Percentiles rank a stretch among this genome's conserved stretches.
Evolutionary conservation across 2,888 invertebrate genomes (phyloP).

Genomic region (Euplagia quadripunctaria): DNA sequence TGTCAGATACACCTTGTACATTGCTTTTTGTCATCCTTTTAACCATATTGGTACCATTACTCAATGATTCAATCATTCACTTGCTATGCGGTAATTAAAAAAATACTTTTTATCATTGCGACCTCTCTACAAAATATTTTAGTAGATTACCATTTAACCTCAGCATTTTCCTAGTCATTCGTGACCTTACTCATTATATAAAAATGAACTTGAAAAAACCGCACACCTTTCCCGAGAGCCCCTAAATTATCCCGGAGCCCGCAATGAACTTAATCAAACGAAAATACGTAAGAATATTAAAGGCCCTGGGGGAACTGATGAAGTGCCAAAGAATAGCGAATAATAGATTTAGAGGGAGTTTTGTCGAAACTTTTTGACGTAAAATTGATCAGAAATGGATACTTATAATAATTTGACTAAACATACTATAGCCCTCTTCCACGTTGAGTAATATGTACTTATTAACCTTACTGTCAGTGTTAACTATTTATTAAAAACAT

Average conservation of each 20-base stretch:
- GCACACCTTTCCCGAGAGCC: slow-evolving; percentile 12
- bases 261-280: slow-evolving; percentile 25
- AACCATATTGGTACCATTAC: too few species aligned
- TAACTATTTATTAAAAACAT: too few species aligned
- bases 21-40: too few species aligned
- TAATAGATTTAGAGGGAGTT: neutral
- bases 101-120: neutral
- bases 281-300: slow-evolving; percentile 18
- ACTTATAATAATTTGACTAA: neutral
- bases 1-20: too few species aligned
- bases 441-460: too few species aligned
- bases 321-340: neutral
- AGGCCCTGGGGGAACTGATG: slow-evolving; percentile 6
- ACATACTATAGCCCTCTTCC: too few species aligned
- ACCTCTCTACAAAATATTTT: neutral
- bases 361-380: neutral
- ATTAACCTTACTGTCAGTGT: too few species aligned
- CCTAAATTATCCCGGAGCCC: slow-evolving; percentile 17
- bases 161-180: slow-evolving; percentile 4
- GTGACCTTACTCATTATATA: neutral
- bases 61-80: neutral
- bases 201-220: slow-evolving; percentile 7
- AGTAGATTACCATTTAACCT: neutral
- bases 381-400: neutral
- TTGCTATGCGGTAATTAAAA: neutral